Evolutionary conservation across 2,797 vertebrate species (phyloP), one percentile per base, ranked within the genome.

Genomic region (Passerculus sandwichensis): DNA sequence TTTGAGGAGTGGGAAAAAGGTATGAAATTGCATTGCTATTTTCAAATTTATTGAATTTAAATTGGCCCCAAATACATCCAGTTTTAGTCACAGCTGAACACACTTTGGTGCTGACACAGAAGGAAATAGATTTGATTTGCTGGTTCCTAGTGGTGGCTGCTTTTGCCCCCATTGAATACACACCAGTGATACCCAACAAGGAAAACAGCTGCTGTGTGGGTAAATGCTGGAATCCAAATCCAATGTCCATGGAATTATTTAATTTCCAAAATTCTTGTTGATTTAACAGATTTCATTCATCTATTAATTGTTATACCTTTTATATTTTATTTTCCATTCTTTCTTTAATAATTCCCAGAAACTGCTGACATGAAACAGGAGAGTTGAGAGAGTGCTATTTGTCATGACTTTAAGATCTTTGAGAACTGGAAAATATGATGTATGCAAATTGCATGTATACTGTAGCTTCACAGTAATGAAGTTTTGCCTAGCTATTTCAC

Each of bases 11-110:
- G 20, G 60, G 25, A 8, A 26, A 64, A 66, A 66, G 4, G 9
- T 15, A 14, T 12, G 36, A 50, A 50, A 66, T 34, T 30, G 26
- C 11, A 34, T 26, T 74, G 25, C 44, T 50, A 2, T 42, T 84
- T 65, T 65, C 26, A 65, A 50, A 30, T 42, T 6, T 26, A 15
- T 4, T 60, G 53, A 22, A 25, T 66, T 59, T 66, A 45, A 80
- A 30, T 66, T 0, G 0, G 17, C 19, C 30, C 20, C 25, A 66
- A 40, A 19, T 66, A 40, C 10, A 40, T 9, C 30, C 5, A 47
- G 25, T 60, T 60, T 34, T 30, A 60, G 16, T 59, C 45, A 73
- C 21, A 81, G 17, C 54, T 67, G 34, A 80, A 32, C 30, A 67
- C 11, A 13, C 12, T 54, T 67, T 5, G n/a, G 6, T 74, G 54